Percentiles rank a stretch among this genome's conserved stretches.
Evolutionary conservation across 2,888 invertebrate genomes (phyloP).

Genomic region (Pollenia labialis): DNA sequence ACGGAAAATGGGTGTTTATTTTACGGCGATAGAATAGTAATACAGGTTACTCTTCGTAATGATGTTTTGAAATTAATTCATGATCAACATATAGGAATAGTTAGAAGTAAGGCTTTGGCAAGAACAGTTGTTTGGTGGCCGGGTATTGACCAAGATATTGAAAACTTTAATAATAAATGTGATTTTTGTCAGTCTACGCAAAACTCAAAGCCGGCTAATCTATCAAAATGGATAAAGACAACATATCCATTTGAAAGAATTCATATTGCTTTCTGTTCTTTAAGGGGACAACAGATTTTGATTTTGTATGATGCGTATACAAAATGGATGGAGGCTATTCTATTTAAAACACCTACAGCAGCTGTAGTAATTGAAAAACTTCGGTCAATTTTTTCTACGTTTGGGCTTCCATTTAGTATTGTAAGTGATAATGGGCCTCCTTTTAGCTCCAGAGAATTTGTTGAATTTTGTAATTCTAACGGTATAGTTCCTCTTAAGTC

Average conservation of each 20-base stretch:
- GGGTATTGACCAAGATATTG: constrained; percentile 77
- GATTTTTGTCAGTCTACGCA: constrained; percentile 34
- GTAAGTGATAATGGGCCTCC: constrained; percentile 59
- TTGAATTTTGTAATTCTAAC: too few relatives aligned
- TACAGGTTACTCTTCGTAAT: constrained; percentile 63
- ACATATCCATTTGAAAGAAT: constrained; percentile 70
- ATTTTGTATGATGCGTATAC: constrained; percentile 51
- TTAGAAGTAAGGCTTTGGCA: constrained; percentile 78
- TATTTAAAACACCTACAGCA: constrained; percentile 38
- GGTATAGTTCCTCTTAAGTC: too few relatives aligned
- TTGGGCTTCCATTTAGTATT: background rate
- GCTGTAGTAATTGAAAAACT: constrained; percentile 28
- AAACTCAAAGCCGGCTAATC: constrained; percentile 8
- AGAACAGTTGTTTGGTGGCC: constrained; percentile 78
- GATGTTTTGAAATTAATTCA: constrained; percentile 73
- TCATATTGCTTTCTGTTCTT: constrained; percentile 56
- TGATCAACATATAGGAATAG: constrained; percentile 77
- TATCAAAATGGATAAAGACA: constrained; percentile 45
- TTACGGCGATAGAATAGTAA: constrained; percentile 69
- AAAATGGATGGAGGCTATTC: constrained; percentile 53
- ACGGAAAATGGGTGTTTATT: constrained; percentile 67
- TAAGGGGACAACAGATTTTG: constrained; percentile 44
- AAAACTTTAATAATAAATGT: constrained; percentile 74
- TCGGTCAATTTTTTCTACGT: constrained; percentile 48
- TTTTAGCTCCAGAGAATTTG: too few relatives aligned